These are phyloP conservation scores for Pterois miles DNA, from an alignment of 2,797 vertebrate species.

Conservation along the genomic window DNA sequence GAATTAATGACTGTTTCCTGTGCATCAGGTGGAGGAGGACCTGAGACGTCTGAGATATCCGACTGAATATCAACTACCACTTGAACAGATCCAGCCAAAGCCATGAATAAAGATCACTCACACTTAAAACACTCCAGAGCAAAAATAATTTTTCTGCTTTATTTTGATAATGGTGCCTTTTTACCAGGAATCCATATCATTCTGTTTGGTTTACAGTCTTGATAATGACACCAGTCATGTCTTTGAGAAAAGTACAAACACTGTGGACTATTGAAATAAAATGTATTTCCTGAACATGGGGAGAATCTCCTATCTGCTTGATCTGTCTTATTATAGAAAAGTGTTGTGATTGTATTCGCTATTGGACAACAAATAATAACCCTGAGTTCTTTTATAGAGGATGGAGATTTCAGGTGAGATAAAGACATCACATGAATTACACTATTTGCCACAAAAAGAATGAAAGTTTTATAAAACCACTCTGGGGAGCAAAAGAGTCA, in stretches of 20 bases:
- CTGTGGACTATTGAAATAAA: constrained; percentile 49
- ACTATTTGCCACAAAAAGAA: background rate
- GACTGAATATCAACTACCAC: constrained; percentile 82
- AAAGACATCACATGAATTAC: background rate
- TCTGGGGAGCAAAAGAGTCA: background rate
- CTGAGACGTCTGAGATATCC: constrained; percentile 85
- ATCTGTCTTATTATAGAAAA: background rate
- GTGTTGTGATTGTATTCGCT: background rate
- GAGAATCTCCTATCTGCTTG: background rate
- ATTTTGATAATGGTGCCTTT: constrained; percentile 71
- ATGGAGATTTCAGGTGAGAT: background rate
- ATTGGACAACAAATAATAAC: background rate
- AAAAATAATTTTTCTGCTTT: constrained; percentile 35
- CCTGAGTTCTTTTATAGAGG: background rate
- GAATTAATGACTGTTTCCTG: background rate
- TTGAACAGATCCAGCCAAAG: constrained; percentile 84
- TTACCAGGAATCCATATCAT: constrained; percentile 48
- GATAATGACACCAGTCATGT: constrained; percentile 40
- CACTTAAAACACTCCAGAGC: background rate
- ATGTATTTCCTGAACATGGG: constrained; percentile 4
- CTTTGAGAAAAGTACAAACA: constrained; percentile 17
- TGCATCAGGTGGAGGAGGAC: constrained; percentile 86
- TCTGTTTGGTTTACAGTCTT: constrained; percentile 55
- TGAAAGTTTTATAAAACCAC: background rate
- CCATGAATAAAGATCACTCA: constrained; percentile 16